These are phyloP conservation scores for Polyploca ridens DNA, from an alignment of 2,888 invertebrate species.

Conservation along the genomic window DNA sequence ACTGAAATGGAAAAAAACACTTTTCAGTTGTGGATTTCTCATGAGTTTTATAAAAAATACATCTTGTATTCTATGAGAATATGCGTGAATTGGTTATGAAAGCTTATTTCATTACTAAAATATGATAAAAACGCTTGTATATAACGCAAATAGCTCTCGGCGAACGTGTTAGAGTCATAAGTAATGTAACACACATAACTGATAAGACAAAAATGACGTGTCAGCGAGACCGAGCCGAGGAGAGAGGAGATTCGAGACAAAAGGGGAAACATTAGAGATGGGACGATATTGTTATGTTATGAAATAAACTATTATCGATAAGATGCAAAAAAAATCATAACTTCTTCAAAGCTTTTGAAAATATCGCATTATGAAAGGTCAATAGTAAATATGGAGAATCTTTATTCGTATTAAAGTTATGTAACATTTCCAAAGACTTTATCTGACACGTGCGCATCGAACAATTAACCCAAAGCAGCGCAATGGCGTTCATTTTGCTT, in stretches of 20 bases:
- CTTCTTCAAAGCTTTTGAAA: too few relatives aligned
- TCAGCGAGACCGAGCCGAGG: constrained; percentile 37
- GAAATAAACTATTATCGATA: constrained; percentile 39
- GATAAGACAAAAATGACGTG: constrained; percentile 56
- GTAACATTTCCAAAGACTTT: too few relatives aligned
- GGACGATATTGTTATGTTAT: constrained; percentile 40
- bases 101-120: not conserved
- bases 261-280: constrained; percentile 24
- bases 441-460: too few relatives aligned
- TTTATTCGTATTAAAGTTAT: too few relatives aligned
- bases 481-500: too few relatives aligned
- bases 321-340: too few relatives aligned
- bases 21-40: not conserved
- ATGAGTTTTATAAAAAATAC: not conserved
- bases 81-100: not conserved
- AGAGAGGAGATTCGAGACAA: constrained; percentile 28
- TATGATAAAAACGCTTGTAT: not conserved
- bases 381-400: too few relatives aligned
- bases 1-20: too few relatives aligned
- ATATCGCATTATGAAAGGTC: too few relatives aligned
- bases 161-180: constrained; percentile 40
- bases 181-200: constrained; percentile 41
- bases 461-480: too few relatives aligned
- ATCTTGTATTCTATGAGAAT: not conserved
- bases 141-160: constrained; percentile 16